These are phyloP conservation scores for Pelosia muscerda DNA, from an alignment of 2,888 invertebrate species.

Conservation along the genomic window DNA sequence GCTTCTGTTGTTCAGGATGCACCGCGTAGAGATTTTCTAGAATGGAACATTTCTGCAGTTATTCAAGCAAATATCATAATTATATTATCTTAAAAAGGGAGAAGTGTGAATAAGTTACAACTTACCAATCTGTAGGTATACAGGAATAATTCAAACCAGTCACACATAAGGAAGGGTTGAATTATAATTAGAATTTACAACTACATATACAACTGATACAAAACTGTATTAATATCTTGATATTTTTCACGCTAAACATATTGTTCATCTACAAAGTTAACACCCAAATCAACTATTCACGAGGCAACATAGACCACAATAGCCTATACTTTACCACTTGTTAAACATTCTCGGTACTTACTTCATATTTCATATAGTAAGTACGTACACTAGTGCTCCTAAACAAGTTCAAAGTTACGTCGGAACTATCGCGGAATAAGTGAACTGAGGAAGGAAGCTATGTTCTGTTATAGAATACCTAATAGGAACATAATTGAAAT, in stretches of 20 bases:
- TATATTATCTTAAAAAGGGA: background rate
- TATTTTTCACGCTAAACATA: background rate
- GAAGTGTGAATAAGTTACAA: background rate
- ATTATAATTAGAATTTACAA: background rate
- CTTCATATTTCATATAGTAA: background rate
- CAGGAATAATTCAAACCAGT: background rate
- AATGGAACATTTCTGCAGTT: too few relatives aligned
- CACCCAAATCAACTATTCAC: background rate
- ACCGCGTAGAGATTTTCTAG: too few relatives aligned
- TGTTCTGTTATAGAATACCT: slow-evolving; percentile 49
- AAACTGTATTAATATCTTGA: background rate
- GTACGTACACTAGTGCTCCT: slow-evolving; percentile 14
- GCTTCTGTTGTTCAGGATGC: too few relatives aligned
- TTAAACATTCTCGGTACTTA: background rate
- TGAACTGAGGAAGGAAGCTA: slow-evolving; percentile 58
- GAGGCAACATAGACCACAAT: background rate
- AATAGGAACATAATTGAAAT: slow-evolving; percentile 48
- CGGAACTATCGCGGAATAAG: slow-evolving; percentile 38
- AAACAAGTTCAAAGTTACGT: slow-evolving; percentile 25
- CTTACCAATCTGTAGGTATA: background rate
- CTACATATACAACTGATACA: background rate
- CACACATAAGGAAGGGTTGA: background rate
- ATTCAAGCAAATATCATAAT: background rate
- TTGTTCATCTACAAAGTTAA: background rate
- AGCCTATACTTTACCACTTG: background rate